Base-by-base conservation (phyloP, 2,113 vertebrate species). In the Platichthys stellatus region DNA sequence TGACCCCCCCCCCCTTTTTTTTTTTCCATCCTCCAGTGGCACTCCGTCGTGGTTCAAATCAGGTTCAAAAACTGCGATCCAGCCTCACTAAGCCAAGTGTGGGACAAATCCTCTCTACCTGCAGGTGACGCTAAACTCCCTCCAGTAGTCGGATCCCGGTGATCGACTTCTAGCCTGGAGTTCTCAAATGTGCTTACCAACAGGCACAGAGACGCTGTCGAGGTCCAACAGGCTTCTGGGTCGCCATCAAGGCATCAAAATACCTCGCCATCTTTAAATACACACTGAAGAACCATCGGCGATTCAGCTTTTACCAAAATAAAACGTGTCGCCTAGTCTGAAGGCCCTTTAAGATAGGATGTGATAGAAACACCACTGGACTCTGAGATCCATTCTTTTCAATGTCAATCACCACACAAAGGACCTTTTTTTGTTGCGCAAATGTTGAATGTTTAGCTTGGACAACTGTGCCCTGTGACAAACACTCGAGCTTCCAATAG, bases 151-250 rank as follows among this genome's bases (percentile, higher is more conserved):
- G 72, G 26, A 87, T 78, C 72, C 66, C 74, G 80, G 63, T 82
- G 80, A 86, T 88, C 70, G 71, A 49, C 54, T 71, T 80, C 59
- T 74, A 1, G 67, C 87, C 80, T 66, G 64, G 66, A 88, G 86
- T 77, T 82, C 72, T 74, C 72, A 74, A 74, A 80, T 8, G 23
- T 63, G 63, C 72, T 79, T 68, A 68, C 45, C 65, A 5, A 14
- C 45, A 47, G 3, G 45, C 12, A 13, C 45, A 5, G 45, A 47
- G 45, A 47, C 4, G 5, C 12, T 14, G 45, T 17, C 5, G 20
- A 53, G 18, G 51, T 18, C 10, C 17, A 72, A 82, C 80, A 40
- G 21, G n/a, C 58, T 63, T 84, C 74, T 63, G 71, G 70, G 54
- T 69, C 70, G 56, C 62, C n/a, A 69, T 49, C 56, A 21, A 69